These are phyloP conservation scores for Macrosiphum euphorbiae DNA, from an alignment of 2,888 invertebrate species.

Conservation along the genomic window DNA sequence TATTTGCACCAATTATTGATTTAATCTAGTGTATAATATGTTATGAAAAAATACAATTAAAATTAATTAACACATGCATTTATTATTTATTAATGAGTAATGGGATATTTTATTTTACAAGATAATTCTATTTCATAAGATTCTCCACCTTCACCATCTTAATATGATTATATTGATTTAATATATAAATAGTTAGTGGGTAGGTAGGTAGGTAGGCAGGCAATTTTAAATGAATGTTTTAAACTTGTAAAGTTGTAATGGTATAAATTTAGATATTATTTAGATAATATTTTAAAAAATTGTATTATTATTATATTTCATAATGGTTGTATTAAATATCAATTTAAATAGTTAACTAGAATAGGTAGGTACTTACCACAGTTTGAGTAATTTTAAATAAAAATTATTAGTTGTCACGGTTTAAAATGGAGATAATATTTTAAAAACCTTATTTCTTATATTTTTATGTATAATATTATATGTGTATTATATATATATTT, in stretches of 20 bases:
- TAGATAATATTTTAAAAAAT: not conserved
- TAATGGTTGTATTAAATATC: not conserved
- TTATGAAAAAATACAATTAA: not conserved
- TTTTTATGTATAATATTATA: not conserved
- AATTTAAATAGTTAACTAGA: not conserved
- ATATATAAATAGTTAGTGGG: not conserved
- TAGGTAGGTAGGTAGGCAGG: not conserved
- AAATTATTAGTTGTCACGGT: not conserved
- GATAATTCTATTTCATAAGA: not conserved
- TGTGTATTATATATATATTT: slow-evolving; percentile 28
- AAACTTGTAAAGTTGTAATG: not conserved
- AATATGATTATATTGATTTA: not conserved
- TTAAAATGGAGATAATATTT: slow-evolving; percentile 28
- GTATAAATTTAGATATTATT: not conserved
- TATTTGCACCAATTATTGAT: not conserved
- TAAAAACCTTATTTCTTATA: not conserved
- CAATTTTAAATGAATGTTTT: not conserved
- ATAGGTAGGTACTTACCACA: not conserved
- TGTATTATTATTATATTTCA: not conserved
- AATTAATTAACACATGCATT: not conserved
- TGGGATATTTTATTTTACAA: not conserved
- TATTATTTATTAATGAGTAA: not conserved
- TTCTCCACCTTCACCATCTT: not conserved
- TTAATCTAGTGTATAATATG: not conserved
- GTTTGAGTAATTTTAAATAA: not conserved